phyloP scores from a whole-genome alignment of 2,113 vertebrate genomes.

The Pteruthius melanotis region DNA sequence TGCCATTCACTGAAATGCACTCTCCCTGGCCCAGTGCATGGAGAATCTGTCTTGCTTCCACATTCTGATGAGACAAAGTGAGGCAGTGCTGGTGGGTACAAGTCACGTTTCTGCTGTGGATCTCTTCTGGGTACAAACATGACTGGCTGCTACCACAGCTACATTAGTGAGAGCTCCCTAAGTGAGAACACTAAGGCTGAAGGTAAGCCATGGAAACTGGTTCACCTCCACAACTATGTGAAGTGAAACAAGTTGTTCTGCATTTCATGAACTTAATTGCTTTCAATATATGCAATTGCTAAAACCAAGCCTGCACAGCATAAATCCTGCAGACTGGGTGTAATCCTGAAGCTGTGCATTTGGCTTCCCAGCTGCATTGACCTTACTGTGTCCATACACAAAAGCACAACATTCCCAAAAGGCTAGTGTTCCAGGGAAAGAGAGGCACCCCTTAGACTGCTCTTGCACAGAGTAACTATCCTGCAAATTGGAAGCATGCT shows the following conservation, averaged over 20 bases:
- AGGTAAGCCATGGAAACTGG: not conserved
- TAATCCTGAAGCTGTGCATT: not conserved
- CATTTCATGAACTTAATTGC: not conserved
- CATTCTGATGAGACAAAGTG: not conserved
- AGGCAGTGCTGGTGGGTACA: not conserved
- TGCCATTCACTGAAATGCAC: not conserved
- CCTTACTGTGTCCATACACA: not conserved
- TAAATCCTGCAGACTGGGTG: not conserved
- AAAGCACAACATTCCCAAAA: not conserved
- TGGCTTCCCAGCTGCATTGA: not conserved
- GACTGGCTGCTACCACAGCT: not conserved
- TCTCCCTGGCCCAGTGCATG: not conserved
- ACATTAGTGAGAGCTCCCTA: not conserved
- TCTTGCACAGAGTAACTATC: not conserved
- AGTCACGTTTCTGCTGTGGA: not conserved
- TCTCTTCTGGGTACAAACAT: not conserved
- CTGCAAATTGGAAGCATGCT: not conserved
- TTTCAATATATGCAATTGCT: not conserved
- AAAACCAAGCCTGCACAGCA: not conserved
- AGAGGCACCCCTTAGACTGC: not conserved
- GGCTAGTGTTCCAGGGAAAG: not conserved
- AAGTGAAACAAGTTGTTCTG: constrained; percentile 26
- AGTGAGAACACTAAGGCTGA: not conserved
- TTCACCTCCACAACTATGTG: not conserved
- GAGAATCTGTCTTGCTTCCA: not conserved